Evolutionary conservation across 2,113 vertebrate genomes (phyloP), one percentile per base, ranked within the genome.

Genomic region (Centrocercus urophasianus): DNA sequence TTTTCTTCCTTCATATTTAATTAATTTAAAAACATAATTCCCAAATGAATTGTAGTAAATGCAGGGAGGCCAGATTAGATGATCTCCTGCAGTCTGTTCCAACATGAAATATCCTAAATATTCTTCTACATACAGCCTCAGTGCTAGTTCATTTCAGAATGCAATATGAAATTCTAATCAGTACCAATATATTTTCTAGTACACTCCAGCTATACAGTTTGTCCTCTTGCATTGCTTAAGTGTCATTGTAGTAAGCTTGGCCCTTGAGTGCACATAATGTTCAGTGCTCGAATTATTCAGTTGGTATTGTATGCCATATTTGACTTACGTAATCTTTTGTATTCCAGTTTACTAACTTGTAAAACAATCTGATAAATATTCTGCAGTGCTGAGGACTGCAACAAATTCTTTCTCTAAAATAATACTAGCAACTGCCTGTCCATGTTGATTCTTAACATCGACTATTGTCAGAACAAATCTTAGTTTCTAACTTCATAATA

Each of bases 61-160:
- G 30, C 25, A 32, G 27, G 25, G 47, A 83, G 13, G 10, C 17
- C 54, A 24, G 38, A 54, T 13, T 60, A 52, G 59, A 12, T 52
- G 10, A 59, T 38, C 19, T 1, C 0, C 57, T 54, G 9, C 66
- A 40, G 4, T 61, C 24, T 19, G 1, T 0, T 60, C 43, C 78
- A 72, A 12, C 9, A 27, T 86, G 63, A 77, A 47, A 34, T 17
- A 16, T 86, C 36, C 43, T 22, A 54, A 75, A 20, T 45, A 28
- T 71, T 40, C 59, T 34, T 56, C 36, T 74, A 32, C 64, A 13
- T 6, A 13, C 32, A 52, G 5, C 22, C 30, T 82, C 28, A 72
- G 42, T 40, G 72, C 50, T 71, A 28, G 45, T 36, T 66, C 21
- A 13, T 72, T 76, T 60, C 34, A 61, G 65, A 89, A 76, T 27